Evolutionary conservation across 2,888 invertebrate genomes (phyloP).

Genomic region (Lottia gigantea): DNA sequence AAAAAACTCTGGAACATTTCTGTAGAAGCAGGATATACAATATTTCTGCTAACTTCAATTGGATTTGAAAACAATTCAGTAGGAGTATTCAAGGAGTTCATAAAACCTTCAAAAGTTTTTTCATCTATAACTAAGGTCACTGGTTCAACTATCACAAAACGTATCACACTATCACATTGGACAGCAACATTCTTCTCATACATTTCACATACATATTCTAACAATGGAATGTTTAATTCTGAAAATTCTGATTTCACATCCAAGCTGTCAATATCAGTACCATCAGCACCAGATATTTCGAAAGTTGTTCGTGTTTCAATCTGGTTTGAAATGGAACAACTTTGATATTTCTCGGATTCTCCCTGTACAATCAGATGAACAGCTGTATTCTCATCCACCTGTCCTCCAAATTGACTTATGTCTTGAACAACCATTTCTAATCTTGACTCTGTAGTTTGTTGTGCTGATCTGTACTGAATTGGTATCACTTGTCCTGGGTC

Average conservation of each 20-base stretch:
- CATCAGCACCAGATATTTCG: too few relatives aligned
- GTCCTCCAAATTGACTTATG: background rate
- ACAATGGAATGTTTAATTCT: constrained; percentile 1
- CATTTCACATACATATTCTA: background rate
- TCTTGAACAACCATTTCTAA: background rate
- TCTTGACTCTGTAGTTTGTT: too few relatives aligned
- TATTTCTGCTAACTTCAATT: constrained; percentile 4
- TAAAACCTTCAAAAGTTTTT: background rate
- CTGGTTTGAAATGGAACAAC: background rate
- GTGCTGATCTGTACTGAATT: too few relatives aligned
- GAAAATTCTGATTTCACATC: constrained; percentile 1
- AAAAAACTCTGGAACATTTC: constrained; percentile 21
- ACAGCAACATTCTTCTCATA: background rate
- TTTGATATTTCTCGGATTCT: background rate
- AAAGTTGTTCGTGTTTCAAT: background rate
- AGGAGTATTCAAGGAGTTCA: background rate
- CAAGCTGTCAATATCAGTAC: background rate
- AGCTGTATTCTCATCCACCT: background rate
- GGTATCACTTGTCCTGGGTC: too few relatives aligned
- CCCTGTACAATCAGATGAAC: background rate
- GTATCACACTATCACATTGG: constrained; percentile 4
- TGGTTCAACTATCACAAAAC: constrained; percentile 6
- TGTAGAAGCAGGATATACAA: constrained; percentile 13
- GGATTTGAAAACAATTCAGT: background rate
- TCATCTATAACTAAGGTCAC: background rate